These are phyloP conservation scores for Drosophila nannoptera DNA, from an alignment of 1,140 invertebrate species.

Conservation along the genomic window DNA sequence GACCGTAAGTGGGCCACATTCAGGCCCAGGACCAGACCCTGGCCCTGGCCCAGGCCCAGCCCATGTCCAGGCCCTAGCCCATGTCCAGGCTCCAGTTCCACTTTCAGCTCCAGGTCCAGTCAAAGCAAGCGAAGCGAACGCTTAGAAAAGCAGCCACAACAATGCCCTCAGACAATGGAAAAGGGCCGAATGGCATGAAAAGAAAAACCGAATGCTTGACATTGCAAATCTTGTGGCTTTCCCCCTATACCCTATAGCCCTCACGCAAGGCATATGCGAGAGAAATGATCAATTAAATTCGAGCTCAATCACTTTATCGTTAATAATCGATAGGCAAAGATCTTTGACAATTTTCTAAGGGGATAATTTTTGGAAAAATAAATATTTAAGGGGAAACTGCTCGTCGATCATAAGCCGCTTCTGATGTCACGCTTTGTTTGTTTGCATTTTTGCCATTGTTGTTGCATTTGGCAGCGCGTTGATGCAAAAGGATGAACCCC, in stretches of 20 bases:
- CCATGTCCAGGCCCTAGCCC: neutral
- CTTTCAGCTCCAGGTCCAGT: neutral
- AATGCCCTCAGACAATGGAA: slow-evolving; percentile 24
- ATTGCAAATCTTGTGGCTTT: neutral
- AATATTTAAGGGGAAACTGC: neutral
- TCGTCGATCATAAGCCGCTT: neutral
- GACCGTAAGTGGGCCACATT: neutral
- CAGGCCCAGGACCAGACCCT: slow-evolving; percentile 1
- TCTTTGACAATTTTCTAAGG: too few relatives aligned
- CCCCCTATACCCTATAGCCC: neutral
- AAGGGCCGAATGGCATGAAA: slow-evolving; percentile 7
- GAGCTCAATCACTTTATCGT: too few relatives aligned
- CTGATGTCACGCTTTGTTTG: neutral
- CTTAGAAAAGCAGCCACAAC: slow-evolving; percentile 24
- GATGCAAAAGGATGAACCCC: slow-evolving; percentile 11
- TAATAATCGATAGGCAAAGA: too few relatives aligned
- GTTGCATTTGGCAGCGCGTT: slow-evolving; percentile 22
- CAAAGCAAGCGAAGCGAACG: slow-evolving; percentile 26
- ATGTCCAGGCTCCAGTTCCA: neutral
- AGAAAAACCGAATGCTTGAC: slow-evolving; percentile 8
- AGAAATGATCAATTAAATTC: too few relatives aligned
- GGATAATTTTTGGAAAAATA: neutral
- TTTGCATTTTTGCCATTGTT: neutral
- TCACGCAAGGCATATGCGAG: too few relatives aligned
- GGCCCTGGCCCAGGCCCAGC: too few relatives aligned